Evolutionary conservation across 2,888 invertebrate genomes (phyloP), one percentile per base, ranked within the genome.

Genomic region (Anthophora plumipes): DNA sequence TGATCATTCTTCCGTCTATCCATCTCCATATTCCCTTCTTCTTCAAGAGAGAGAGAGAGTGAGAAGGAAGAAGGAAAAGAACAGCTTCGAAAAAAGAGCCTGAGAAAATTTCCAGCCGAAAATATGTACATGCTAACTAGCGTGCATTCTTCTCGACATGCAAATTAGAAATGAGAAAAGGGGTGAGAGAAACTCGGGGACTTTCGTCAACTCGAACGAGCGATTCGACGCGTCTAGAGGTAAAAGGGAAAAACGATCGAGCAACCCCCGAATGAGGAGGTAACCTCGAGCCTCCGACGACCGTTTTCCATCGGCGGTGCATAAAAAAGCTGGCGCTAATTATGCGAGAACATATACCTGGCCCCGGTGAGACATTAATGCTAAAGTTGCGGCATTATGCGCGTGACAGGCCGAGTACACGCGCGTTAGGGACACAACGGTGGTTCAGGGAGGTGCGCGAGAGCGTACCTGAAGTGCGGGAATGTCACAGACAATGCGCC

Each of bases 331-430:
- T 85, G 85, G 84, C 88, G 89, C 90, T 91, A 91, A 91, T 91
- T 91, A 91, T 91, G 90, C 91, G 88, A 91, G 91, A 90, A 91
- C 89, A 89, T 84, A 88, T 91, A 91, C 91, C 92, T 91, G 92
- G 91, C 77, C 86, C 84, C 68, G 43, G 86, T 84, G 90, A 91
- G 84, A 91, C 89, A 89, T 90, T 89, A 90, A 91, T 91, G 90
- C 90, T 89, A 90, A 91, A 90, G 89, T 91, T 89, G 89, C 83
- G 84, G 89, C 88, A 91, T 90, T 90, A 91, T 92, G 91, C 91
- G 89, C 89, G 91, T 91, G 91, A 91, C 90, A 90, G 89, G 77
- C 87, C 84, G 81, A 87, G 87, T 86, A 85, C 85, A 85, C 87
- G 52, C 68, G 31, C 20, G 79, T 83, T 82, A 82, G 88, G 89